A percentile compares a stretch with the other conserved stretches of the same genome.
Conservation (phyloP, 2,113 vertebrate species). For the Propithecus coquereli region DNA sequence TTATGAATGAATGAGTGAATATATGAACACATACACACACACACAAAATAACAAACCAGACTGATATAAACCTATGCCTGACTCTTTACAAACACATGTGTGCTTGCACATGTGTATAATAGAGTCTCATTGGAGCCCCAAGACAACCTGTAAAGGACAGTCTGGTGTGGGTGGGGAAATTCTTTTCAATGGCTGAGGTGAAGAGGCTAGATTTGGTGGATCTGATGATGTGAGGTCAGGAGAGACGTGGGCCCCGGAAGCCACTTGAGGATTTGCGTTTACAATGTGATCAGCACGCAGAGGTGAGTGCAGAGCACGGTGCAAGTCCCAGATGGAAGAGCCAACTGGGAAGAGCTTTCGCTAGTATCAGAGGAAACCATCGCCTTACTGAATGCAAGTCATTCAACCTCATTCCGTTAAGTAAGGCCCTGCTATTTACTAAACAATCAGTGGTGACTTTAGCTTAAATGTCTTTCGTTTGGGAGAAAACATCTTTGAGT, state of each 20-base stretch:
- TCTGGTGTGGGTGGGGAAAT: background rate
- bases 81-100: background rate
- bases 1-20: background rate
- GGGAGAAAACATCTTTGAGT: background rate
- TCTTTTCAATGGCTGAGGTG: background rate
- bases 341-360: background rate
- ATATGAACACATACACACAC: background rate
- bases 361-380: background rate
- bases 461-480: background rate
- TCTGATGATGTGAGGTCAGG: background rate
- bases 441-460: background rate
- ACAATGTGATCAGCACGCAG: background rate
- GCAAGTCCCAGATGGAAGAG: background rate
- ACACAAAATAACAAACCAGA: background rate
- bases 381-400: rapidly evolving
- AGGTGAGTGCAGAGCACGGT: background rate
- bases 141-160: background rate
- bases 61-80: background rate
- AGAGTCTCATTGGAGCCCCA: background rate
- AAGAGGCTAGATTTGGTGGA: background rate
- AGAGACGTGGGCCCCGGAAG: background rate
- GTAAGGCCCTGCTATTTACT: background rate
- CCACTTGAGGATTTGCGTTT: background rate
- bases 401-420: background rate
- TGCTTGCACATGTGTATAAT: background rate